Conservation (phyloP, 2,888 invertebrate genomes). For the Dasysyrphus albostriatus region DNA sequence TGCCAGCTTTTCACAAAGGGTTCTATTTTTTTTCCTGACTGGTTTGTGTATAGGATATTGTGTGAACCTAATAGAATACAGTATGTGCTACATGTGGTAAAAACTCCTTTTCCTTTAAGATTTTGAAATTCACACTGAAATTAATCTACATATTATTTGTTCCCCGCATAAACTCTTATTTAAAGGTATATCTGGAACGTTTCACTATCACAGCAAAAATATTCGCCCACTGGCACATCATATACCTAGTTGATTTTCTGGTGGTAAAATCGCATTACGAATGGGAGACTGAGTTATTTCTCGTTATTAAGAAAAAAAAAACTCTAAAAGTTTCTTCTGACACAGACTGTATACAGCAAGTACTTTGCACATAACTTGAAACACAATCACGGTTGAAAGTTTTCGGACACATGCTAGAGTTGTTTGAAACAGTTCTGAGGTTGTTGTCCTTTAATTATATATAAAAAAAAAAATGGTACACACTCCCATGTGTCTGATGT, state of each 20-base stretch:
- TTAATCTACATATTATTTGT: no score
- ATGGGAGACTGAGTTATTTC: background rate
- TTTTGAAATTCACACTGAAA: no score
- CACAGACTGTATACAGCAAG: background rate
- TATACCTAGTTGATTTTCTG: no score
- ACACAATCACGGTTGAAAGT: slow-evolving; percentile 62
- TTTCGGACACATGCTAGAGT: slow-evolving; percentile 64
- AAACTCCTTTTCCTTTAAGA: no score
- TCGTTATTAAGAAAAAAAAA: background rate
- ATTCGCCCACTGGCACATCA: no score
- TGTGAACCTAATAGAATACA: background rate
- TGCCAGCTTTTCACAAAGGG: slow-evolving; percentile 41
- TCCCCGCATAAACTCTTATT: no score
- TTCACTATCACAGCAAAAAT: no score
- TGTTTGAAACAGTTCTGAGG: slow-evolving; percentile 31
- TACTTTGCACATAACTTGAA: background rate
- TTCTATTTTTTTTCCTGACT: slow-evolving; percentile 18
- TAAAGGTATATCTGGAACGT: no score
- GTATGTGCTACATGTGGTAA: background rate
- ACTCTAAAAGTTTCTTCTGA: background rate
- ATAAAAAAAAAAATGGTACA: background rate
- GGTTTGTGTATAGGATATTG: background rate
- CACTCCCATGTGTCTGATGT: slow-evolving; percentile 15
- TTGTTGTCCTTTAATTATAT: slow-evolving; percentile 51
- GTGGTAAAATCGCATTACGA: no score